Base-by-base conservation (phyloP, 2,797 vertebrate genomes). In the Siniperca undulata region DNA sequence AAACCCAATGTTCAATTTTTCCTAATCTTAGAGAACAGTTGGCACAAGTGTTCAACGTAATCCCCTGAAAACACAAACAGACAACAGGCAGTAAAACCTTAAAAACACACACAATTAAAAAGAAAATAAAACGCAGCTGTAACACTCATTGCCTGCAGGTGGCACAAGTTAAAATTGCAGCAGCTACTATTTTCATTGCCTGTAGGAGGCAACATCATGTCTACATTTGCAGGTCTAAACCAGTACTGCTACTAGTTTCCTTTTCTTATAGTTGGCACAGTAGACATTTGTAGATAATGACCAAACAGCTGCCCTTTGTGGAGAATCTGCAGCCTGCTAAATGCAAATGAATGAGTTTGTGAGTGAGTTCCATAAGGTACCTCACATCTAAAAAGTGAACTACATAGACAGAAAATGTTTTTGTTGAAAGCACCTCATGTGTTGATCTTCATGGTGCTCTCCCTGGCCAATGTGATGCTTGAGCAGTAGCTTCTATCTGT, bases 351-450 rank as follows among this genome's bases (percentile, higher is more conserved):
- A 24, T 44, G 46, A 22, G 36, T 55, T 56, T n/a, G 13, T 66
- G 46, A 53, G 59, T 7, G 11, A 69, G 62, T 53, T 84, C 12
- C 2, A 40, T 38, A 48, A 69, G 5, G n/a, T 40, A 27, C 11
- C 38, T 74, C 27, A 46, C 27, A 60, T 30, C 9, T 52, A 14
- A 79, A 52, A 67, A 30, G 4, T 60, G 7, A 70, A 40, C 7
- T 36, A 52, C 58, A 30, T 42, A 64, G 50, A 64, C 10, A 20
- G 30, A 60, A 64, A 60, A 38, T 81, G 40, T 83, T 76, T 83
- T 42, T 58, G 20, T 38, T 78, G 52, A 30, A 69, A 56, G 55
- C 10, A n/a, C 12, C 14, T 64, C 11, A 34, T 65, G 66, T 65
- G 71, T 78, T 69, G 40, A 44, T 76, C 62, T 70, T 50, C 12